Evolutionary conservation across 2,888 invertebrate species (phyloP).

Genomic region (Ptilodon capucinus): DNA sequence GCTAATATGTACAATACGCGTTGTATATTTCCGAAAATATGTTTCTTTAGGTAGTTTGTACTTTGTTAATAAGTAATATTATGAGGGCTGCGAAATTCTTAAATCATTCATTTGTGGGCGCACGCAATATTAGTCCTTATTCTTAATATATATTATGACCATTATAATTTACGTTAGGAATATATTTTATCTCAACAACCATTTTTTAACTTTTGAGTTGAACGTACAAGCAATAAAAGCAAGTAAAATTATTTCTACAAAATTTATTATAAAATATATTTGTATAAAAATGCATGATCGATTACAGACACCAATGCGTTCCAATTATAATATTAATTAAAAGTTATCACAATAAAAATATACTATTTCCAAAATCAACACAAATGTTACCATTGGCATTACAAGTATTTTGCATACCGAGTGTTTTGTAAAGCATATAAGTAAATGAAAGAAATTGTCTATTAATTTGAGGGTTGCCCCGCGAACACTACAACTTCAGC

Average conservation of each 20-base stretch:
- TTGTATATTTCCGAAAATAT: constrained; percentile 36
- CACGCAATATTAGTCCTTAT: no score
- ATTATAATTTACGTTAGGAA: background rate
- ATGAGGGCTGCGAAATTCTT: constrained; percentile 28
- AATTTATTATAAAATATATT: background rate
- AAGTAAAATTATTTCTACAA: background rate
- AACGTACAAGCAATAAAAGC: background rate
- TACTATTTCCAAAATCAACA: no score
- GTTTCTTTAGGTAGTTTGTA: constrained; percentile 41
- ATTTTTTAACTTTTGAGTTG: no score
- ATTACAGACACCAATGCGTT: background rate
- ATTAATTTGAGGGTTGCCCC: no score
- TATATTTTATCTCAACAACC: background rate
- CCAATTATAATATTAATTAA: background rate
- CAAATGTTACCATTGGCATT: no score
- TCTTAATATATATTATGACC: no score
- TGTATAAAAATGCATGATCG: background rate
- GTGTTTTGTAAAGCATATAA: no score
- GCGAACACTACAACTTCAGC: no score
- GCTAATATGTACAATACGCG: constrained; percentile 29
- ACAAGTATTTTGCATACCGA: no score
- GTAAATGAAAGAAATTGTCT: no score
- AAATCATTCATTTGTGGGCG: background rate
- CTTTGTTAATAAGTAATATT: constrained; percentile 40
- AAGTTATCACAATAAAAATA: no score